A percentile compares a stretch with the other conserved stretches of the same genome.
Conservation (phyloP, 1,140 invertebrate genomes). For the Neodiprion pinetum region DNA sequence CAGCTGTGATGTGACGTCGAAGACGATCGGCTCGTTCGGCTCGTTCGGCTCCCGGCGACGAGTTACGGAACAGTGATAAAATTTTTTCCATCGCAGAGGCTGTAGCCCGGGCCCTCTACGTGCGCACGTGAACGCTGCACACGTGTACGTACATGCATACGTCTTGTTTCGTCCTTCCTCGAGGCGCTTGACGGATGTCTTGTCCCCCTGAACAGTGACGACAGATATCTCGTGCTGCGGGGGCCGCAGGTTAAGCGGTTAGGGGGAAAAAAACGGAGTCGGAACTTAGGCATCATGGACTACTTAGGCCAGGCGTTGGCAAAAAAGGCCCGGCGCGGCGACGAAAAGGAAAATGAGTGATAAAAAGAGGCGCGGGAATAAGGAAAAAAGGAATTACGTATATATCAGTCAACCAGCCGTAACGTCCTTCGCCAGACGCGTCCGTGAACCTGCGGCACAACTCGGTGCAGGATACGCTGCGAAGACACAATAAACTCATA, state of each 20-base stretch:
- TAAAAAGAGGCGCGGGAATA: not conserved
- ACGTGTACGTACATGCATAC: not conserved
- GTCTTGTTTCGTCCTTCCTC: conserved; percentile 27
- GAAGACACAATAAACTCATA: conserved; percentile 18
- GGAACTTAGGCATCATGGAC: not conserved
- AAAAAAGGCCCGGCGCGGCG: not conserved
- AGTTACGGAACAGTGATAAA: too few relatives aligned
- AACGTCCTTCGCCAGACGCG: not conserved
- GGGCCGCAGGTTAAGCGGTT: conserved; percentile 7
- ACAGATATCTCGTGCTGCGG: conserved; percentile 31
- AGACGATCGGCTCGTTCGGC: too few relatives aligned
- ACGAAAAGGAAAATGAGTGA: conserved; percentile 15
- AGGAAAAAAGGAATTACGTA: conserved; percentile 2
- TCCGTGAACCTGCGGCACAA: not conserved
- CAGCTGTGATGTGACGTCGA: too few relatives aligned
- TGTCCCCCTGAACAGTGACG: conserved; percentile 37
- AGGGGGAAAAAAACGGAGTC: not conserved
- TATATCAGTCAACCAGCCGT: not conserved
- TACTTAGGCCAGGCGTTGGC: not conserved
- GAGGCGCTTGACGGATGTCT: conserved; percentile 39
- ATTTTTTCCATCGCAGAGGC: too few relatives aligned
- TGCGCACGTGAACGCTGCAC: not conserved
- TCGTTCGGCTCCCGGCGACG: too few relatives aligned
- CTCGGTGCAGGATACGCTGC: not conserved
- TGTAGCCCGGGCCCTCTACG: too few relatives aligned